A percentile compares a stretch with the other conserved stretches of the same genome.
These are phyloP conservation scores for Zootoca vivipara DNA, from an alignment of 2,113 vertebrate genomes.

Conservation along the genomic window DNA sequence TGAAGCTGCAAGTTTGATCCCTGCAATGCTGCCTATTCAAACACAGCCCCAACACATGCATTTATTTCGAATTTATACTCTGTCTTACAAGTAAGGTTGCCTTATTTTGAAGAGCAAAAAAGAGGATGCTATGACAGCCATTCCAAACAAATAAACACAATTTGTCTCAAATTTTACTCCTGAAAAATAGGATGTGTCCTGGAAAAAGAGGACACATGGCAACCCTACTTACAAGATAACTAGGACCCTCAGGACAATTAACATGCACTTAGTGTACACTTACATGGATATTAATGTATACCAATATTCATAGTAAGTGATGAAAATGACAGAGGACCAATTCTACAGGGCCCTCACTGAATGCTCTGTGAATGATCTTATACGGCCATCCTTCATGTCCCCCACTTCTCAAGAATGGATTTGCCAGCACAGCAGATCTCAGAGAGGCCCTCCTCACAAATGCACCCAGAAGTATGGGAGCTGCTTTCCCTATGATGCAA, in stretches of 20 bases:
- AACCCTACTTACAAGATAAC: background rate
- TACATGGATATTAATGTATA: background rate
- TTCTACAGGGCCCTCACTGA: background rate
- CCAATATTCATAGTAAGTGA: background rate
- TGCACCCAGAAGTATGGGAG: background rate
- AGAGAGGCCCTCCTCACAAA: background rate
- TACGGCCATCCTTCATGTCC: background rate
- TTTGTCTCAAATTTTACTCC: too few species aligned
- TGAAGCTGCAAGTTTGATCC: background rate
- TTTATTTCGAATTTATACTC: background rate
- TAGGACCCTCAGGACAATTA: background rate
- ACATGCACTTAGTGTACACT: background rate
- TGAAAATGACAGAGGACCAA: background rate
- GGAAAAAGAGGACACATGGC: too few species aligned
- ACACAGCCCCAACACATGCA: background rate
- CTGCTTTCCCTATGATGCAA: background rate
- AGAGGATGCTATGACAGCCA: too few species aligned
- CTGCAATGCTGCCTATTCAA: background rate
- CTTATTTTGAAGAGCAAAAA: too few species aligned
- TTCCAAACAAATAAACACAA: too few species aligned
- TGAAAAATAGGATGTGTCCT: too few species aligned
- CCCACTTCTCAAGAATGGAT: too few species aligned
- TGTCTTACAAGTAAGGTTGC: too few species aligned
- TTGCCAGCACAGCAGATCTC: background rate
- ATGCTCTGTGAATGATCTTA: background rate